These are phyloP conservation scores for Neosalanx taihuensis DNA, from an alignment of 2,797 vertebrate genomes.

Conservation along the genomic window DNA sequence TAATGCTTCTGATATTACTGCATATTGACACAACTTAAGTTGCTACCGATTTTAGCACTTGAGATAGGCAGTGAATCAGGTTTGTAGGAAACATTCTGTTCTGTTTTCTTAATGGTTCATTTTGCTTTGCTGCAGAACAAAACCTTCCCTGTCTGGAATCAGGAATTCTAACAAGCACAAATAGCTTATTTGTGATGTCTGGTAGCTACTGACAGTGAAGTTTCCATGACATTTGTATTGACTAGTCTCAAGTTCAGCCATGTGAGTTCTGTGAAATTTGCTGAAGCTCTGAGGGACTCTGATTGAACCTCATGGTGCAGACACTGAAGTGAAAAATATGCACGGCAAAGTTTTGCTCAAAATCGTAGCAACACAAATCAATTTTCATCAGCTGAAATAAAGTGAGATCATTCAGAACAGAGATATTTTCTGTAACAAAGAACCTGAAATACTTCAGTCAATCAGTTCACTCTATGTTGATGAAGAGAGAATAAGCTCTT, in stretches of 20 bases:
- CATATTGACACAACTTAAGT: constrained; percentile 23
- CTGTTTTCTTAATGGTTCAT: not conserved
- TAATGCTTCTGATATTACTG: constrained; percentile 15
- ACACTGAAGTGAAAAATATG: constrained; percentile 72
- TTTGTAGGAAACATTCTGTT: constrained; percentile 28
- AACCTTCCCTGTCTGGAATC: too few species aligned
- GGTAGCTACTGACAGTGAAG: constrained; percentile 44
- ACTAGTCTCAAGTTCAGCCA: constrained; percentile 60
- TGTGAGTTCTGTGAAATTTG: constrained; percentile 66
- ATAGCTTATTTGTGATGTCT: too few species aligned
- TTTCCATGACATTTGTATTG: constrained; percentile 74
- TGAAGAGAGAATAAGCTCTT: too few species aligned
- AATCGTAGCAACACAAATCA: constrained; percentile 78
- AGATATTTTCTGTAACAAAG: not conserved
- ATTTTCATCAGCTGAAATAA: constrained; percentile 76
- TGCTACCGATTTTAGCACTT: not conserved
- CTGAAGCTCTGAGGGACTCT: constrained; percentile 22
- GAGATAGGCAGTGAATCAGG: not conserved
- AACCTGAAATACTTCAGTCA: too few species aligned
- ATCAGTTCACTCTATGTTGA: too few species aligned
- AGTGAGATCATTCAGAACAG: constrained; percentile 63
- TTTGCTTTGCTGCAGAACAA: too few species aligned
- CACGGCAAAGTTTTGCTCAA: constrained; percentile 48
- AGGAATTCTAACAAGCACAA: too few species aligned
- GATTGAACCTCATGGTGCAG: constrained; percentile 56